Conservation (phyloP, 1,140 invertebrate species). For the Cydia amplana region DNA sequence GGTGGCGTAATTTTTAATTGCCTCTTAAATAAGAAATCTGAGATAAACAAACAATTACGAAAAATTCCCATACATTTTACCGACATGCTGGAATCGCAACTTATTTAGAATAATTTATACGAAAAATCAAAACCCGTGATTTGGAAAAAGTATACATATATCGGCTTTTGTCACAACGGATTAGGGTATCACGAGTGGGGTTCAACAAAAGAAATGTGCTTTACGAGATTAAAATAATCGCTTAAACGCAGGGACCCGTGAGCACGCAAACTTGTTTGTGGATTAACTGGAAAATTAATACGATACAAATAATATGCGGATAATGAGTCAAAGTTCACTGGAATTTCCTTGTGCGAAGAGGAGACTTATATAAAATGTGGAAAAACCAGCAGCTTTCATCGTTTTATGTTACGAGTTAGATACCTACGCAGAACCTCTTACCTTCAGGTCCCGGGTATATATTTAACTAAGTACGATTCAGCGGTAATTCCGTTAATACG, state of each 20-base stretch:
- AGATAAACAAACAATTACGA: background rate
- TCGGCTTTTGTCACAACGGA: conserved; percentile 1
- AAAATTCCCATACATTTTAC: background rate
- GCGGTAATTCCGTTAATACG: too few species aligned
- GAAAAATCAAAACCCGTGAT: conserved; percentile 3
- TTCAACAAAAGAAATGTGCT: conserved; percentile 30
- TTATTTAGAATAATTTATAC: background rate
- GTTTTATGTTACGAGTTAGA: too few species aligned
- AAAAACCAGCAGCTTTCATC: background rate
- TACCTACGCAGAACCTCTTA: too few species aligned
- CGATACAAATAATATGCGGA: background rate
- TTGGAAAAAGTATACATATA: conserved; percentile 1
- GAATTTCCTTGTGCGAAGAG: background rate
- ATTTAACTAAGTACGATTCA: too few species aligned
- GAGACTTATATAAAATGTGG: background rate
- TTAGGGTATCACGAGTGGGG: conserved; percentile 25
- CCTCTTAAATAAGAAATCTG: too few species aligned
- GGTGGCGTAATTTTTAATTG: too few species aligned
- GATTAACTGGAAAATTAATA: conserved; percentile 25
- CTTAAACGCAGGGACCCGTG: conserved; percentile 39
- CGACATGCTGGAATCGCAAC: background rate
- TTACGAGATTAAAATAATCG: conserved; percentile 40
- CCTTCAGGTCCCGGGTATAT: too few species aligned
- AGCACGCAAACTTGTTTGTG: conserved; percentile 35
- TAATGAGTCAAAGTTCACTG: conserved; percentile 11